Conservation (phyloP, 2,113 vertebrate genomes). For the Istiophorus platypterus region DNA sequence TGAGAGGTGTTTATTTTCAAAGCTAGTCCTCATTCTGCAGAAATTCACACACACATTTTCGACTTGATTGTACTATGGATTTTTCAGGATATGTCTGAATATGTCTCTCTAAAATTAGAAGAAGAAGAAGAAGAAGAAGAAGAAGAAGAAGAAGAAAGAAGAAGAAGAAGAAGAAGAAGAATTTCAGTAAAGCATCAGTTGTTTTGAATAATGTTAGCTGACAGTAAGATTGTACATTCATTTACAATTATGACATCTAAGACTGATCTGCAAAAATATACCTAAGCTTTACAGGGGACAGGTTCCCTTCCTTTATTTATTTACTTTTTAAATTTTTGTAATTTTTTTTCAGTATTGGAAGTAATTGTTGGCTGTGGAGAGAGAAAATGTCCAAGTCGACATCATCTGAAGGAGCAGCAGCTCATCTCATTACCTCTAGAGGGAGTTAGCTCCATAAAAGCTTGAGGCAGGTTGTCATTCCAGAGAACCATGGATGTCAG, state of each 20-base stretch:
- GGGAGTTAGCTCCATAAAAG: conserved; percentile 95
- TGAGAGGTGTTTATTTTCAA: not conserved
- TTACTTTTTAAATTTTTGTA: too few relatives aligned
- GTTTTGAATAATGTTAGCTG: not conserved
- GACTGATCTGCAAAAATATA: not conserved
- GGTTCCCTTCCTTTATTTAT: too few relatives aligned
- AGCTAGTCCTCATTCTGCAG: not conserved
- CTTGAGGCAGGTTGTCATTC: conserved; percentile 23
- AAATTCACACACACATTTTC: not conserved
- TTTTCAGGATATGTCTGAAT: not conserved
- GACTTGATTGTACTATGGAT: not conserved
- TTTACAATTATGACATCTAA: not conserved
- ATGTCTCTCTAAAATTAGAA: not conserved
- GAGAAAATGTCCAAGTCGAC: not conserved
- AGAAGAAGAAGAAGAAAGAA: not conserved
- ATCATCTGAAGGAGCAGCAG: conserved; percentile 70
- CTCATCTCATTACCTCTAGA: conserved; percentile 92
- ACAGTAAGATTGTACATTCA: not conserved
- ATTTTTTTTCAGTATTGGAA: not conserved
- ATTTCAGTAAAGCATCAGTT: not conserved
- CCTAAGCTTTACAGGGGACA: not conserved
- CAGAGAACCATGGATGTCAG: conserved; percentile 16
- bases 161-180: not conserved
- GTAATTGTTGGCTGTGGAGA: not conserved
- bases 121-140: not conserved